Evolutionary conservation across 1,140 invertebrate genomes (phyloP).

Genomic region (Oppia nitens): DNA sequence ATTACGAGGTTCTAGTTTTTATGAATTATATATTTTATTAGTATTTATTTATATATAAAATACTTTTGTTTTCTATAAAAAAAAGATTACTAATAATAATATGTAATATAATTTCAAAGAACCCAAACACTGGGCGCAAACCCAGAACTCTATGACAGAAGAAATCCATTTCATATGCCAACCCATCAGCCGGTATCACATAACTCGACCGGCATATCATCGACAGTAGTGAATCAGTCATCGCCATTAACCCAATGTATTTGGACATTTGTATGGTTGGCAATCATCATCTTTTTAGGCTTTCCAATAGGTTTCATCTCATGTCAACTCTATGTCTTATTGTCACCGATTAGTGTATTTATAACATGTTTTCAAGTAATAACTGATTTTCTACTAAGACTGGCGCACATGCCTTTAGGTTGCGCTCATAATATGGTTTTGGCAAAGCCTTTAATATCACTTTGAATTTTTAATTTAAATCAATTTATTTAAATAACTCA

Average conservation of each 20-base stretch:
- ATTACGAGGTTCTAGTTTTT: too few species aligned
- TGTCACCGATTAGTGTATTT: slow-evolving; percentile 18
- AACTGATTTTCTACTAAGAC: slow-evolving; percentile 16
- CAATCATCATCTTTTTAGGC: slow-evolving; percentile 19
- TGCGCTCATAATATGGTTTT: slow-evolving; percentile 19
- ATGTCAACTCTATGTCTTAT: slow-evolving; percentile 17
- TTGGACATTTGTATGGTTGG: slow-evolving; percentile 20
- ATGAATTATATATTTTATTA: too few species aligned
- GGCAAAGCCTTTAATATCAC: slow-evolving; percentile 13
- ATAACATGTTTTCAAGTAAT: neutral
- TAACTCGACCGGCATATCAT: neutral
- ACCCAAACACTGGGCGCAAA: neutral
- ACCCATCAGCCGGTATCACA: neutral
- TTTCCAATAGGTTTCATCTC: slow-evolving; percentile 19
- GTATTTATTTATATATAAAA: too few species aligned
- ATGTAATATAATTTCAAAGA: neutral
- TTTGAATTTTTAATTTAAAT: neutral
- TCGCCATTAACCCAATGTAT: slow-evolving; percentile 14
- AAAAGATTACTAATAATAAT: too few species aligned
- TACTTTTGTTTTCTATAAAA: too few species aligned
- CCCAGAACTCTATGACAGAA: neutral
- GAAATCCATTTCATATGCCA: neutral
- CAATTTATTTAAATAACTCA: too few species aligned
- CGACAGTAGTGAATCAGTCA: neutral
- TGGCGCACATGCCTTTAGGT: slow-evolving; percentile 16